These are phyloP conservation scores for Riparia riparia DNA, from an alignment of 2,113 vertebrate species.

Conservation along the genomic window DNA sequence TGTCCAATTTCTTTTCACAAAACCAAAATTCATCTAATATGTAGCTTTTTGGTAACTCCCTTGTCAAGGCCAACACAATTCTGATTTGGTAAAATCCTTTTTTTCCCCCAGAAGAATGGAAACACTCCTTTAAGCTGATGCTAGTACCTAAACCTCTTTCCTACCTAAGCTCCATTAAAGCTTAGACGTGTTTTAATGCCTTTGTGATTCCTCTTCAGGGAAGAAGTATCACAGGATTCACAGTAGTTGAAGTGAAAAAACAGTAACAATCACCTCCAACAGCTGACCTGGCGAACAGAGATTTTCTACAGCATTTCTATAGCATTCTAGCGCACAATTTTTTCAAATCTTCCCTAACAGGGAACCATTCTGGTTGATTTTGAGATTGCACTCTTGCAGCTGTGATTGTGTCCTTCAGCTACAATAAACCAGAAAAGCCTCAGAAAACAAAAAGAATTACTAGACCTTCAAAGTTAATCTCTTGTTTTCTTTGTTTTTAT, in stretches of 20 bases:
- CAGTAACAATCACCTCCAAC: background rate
- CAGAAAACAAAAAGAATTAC: background rate
- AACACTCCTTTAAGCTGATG: background rate
- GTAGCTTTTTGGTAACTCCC: background rate
- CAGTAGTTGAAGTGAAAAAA: background rate
- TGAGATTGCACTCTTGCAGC: background rate
- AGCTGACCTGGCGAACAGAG: background rate
- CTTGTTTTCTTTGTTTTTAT: background rate
- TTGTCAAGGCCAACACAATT: background rate
- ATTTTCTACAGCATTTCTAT: background rate
- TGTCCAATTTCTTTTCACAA: background rate
- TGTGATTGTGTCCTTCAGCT: background rate
- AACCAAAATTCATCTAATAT: rapidly evolving
- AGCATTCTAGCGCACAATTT: background rate
- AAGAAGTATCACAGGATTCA: background rate
- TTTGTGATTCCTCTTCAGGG: background rate
- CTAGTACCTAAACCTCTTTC: background rate
- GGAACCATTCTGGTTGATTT: background rate
- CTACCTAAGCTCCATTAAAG: background rate
- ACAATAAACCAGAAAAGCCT: background rate
- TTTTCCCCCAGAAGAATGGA: background rate
- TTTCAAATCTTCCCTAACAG: background rate
- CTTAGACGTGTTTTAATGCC: background rate
- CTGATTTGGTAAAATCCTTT: background rate
- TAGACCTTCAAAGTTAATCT: background rate